Evolutionary conservation across 2,113 vertebrate species (phyloP).

Genomic region (Nannospalax galili): DNA sequence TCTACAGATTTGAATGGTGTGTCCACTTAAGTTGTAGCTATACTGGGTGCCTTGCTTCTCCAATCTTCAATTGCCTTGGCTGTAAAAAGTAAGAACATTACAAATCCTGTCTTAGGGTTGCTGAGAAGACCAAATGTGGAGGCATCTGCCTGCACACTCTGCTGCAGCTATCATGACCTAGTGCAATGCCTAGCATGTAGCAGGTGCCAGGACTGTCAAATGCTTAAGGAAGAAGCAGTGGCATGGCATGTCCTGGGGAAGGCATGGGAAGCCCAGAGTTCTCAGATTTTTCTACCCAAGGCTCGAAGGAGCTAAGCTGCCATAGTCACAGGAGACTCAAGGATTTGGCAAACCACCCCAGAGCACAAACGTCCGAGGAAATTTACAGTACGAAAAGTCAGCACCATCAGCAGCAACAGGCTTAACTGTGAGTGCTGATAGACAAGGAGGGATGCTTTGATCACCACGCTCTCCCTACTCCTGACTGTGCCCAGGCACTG

Average conservation of each 20-base stretch:
- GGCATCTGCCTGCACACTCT: neutral
- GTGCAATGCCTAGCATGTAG: neutral
- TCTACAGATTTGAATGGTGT: neutral
- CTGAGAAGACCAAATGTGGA: neutral
- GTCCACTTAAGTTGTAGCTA: neutral
- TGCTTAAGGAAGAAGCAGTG: no score
- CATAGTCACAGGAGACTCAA: neutral
- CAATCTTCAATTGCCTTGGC: neutral
- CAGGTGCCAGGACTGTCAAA: neutral
- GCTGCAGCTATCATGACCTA: neutral
- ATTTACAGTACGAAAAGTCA: neutral
- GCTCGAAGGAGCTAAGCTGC: neutral
- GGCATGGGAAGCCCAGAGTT: neutral
- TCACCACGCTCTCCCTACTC: neutral
- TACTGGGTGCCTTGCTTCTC: neutral
- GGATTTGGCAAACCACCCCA: neutral
- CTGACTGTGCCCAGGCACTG: neutral
- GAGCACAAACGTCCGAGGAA: neutral
- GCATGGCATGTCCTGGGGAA: rapidly evolving
- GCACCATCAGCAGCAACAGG: neutral
- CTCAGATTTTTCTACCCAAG: neutral
- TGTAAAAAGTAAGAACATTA: neutral
- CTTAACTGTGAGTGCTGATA: neutral
- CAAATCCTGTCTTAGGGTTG: neutral
- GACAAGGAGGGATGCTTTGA: neutral